Evolutionary conservation across 2,113 vertebrate species (phyloP), one percentile per base, ranked within the genome.

Genomic region (Agelaius phoeniceus): DNA sequence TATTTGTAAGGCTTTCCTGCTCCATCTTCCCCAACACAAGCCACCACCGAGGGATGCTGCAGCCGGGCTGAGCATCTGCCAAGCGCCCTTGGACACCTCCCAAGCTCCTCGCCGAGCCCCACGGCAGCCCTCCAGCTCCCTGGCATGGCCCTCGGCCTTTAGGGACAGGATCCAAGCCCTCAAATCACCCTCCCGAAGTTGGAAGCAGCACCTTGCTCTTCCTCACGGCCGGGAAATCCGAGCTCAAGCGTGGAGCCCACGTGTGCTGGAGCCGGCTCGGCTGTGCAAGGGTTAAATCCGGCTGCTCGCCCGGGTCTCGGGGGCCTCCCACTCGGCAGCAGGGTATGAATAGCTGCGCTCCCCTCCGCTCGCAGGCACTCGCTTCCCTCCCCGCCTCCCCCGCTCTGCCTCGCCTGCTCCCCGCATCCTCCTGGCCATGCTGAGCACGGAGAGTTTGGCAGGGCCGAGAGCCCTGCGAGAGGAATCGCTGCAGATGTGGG

Each of bases 401-500:
- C 49, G 10, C 71, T 67, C 7, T 17, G 49, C 49, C 44, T 43
- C 79, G 68, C 48, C 30, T 23, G 63, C 30, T 49, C 48, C 24
- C 63, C 51, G 17, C 79, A 35, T 73, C 72, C 43, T 83, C 87
- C 35, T 66, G 0, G 28, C n/a, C 4, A 94, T 94, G 92, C 67
- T 94, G 80, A 97, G 84, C 79, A 94, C 94, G 61, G 98, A 98
- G 88, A 90, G 93, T 87, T 96, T 97, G 13, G 8, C 81, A 1
- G 78, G 92, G 59, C 24, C 82, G 4, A 84, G 96, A 65, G 78
- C 94, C 19, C 46, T 97, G 73, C 98, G 97, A 9, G 98, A 98
- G 79, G 98, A 99, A 71, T 99, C 98, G n/a, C 96, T 98, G 48
- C 98, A 99, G 97, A 98, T 99, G 99, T 98, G 99, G 98, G 98